Base-by-base conservation (phyloP, 30 jellyfish, hydroid and myxozoan species). In the Sanderia malayensis region DNA sequence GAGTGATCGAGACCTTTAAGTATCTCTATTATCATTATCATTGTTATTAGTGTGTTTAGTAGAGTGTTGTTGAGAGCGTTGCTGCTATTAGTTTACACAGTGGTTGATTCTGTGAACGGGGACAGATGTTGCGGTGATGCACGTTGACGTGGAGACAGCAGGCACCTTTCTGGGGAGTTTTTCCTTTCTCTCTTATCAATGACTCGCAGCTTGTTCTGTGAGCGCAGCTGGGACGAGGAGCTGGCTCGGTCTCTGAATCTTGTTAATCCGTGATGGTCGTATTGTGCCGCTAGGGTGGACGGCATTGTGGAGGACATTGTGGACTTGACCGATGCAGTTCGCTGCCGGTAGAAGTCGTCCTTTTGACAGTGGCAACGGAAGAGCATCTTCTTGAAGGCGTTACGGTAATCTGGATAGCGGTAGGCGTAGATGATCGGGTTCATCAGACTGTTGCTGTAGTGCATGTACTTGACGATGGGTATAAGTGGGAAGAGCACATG, bases 381-480 rank as follows among this genome's bases (percentile, higher is more conserved):
- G 44, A 84, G 81, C 67, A 84, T 55, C 25, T 70, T 76, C 65
- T 85, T 85, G 74, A 85, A 86, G 9, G 88, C 92, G 10, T 60
- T 69, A 23, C 96, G 83, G 72, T 69, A 71, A 41, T 77, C 92
- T 31, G 92, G 79, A 44, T 86, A 64, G 24, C 96, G 82, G 81
- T 76, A 76, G 2, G 93, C 93, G 78, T 77, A 85, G 3, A 85
- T 76, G 41, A 76, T 57, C 1, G 96, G 96, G 53, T 85, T 85
- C 96, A 85, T 85, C 55, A 85, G 65, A 68, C 87, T 67, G 67
- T 85, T 85, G 70, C 79, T 61, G 80, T 85, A 85, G 58, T 85
- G 96, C 79, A 85, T 47, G 49, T 76, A 76, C 73, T 85, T 85
- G 23, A 76, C 96, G 31, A 85, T 15, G 25, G 96, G 96, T 46